Conservation (phyloP, 1,140 invertebrate genomes). For the Drosophila bocki region DNA sequence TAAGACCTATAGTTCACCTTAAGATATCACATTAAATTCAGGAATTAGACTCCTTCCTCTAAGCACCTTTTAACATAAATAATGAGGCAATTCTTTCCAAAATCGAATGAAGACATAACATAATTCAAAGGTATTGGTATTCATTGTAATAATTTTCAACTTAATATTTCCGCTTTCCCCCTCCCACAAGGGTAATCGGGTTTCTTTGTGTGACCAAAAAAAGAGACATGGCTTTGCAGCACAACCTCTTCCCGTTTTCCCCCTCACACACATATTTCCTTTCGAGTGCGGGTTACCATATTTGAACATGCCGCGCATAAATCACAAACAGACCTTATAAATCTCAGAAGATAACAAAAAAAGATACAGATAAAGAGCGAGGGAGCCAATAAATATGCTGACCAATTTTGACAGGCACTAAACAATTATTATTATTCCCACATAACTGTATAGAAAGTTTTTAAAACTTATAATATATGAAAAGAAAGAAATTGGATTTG, state of each 20-base stretch:
- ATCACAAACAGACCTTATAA: slow-evolving; percentile 36
- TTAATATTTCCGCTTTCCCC: slow-evolving; percentile 28
- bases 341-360: slow-evolving; percentile 36
- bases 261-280: slow-evolving; percentile 22
- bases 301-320: slow-evolving; percentile 40
- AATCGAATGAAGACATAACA: slow-evolving; percentile 11
- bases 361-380: slow-evolving; percentile 14
- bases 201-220: slow-evolving; percentile 37
- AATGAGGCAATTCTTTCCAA: slow-evolving; percentile 5
- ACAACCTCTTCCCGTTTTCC: slow-evolving; percentile 13
- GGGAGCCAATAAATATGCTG: slow-evolving; percentile 24
- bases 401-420: slow-evolving; percentile 29
- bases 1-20: not conserved
- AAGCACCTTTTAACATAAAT: not conserved
- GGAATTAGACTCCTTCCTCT: not conserved
- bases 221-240: slow-evolving; percentile 10
- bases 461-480: not conserved
- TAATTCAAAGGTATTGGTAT: slow-evolving; percentile 8
- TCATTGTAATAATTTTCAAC: slow-evolving; percentile 21
- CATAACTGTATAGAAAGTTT: not conserved
- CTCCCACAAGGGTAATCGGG: slow-evolving; percentile 7
- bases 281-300: slow-evolving; percentile 31
- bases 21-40: not conserved
- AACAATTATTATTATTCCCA: slow-evolving; percentile 6
- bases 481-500: not conserved